Percentiles rank a stretch among this genome's conserved stretches.
Conservation (phyloP, 2,113 vertebrate genomes). For the Cebidichthys violaceus region DNA sequence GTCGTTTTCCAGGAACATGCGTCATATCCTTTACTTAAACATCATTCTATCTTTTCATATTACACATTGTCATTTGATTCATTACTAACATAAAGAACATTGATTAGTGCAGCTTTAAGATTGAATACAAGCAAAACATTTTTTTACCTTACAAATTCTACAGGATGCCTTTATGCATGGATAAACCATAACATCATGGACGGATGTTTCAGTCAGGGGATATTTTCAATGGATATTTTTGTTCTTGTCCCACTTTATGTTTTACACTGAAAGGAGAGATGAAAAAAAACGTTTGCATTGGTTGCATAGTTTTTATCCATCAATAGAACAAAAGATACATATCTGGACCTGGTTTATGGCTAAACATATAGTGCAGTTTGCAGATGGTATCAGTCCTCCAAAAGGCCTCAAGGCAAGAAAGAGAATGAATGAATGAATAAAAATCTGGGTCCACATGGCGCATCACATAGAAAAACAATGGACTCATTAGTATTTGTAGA, state of each 20-base stretch:
- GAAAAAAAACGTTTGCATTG: no score
- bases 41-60: neutral
- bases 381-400: neutral
- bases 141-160: neutral
- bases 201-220: neutral
- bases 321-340: neutral
- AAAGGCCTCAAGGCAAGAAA: neutral
- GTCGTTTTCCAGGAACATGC: constrained; percentile 27
- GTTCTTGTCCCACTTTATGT: neutral
- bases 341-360: neutral
- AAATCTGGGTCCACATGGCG: neutral
- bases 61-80: neutral
- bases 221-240: neutral
- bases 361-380: neutral
- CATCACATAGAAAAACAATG: no score
- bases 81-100: neutral
- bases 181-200: neutral
- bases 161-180: neutral
- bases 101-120: neutral
- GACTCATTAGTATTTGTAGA: neutral
- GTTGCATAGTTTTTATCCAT: neutral
- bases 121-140: neutral
- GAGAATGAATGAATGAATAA: neutral
- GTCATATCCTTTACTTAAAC: constrained; percentile 42
- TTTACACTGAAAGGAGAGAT: neutral